Evolutionary conservation across 2,113 vertebrate species (phyloP).

Genomic region (Pao palembangensis): DNA sequence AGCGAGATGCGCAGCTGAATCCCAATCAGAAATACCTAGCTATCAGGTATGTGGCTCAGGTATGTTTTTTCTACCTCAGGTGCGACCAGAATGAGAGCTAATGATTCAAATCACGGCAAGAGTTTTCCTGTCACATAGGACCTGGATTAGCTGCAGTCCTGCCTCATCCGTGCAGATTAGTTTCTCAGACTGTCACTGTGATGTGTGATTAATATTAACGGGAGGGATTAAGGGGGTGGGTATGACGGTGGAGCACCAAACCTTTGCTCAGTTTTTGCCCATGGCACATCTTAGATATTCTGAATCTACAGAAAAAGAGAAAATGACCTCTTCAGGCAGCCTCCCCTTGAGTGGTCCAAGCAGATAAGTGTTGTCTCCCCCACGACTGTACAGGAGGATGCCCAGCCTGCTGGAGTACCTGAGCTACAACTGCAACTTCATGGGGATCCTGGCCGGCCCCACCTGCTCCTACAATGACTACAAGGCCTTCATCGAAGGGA

Average conservation of each 20-base stretch:
- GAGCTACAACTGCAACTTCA: slow-evolving; percentile 99
- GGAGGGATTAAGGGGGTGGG: neutral
- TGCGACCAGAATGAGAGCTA: slow-evolving; percentile 9
- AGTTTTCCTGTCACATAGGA: too few relatives aligned
- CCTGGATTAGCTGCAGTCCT: too few relatives aligned
- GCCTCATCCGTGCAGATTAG: too few relatives aligned
- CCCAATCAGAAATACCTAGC: slow-evolving; percentile 88
- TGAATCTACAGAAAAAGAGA: too few relatives aligned
- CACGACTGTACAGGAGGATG: slow-evolving; percentile 82
- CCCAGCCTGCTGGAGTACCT: slow-evolving; percentile 95
- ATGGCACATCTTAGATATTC: neutral
- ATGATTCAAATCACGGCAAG: too few relatives aligned
- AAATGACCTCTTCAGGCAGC: too few relatives aligned
- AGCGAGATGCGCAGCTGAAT: slow-evolving; percentile 86
- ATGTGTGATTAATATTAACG: slow-evolving; percentile 5
- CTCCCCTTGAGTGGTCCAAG: too few relatives aligned
- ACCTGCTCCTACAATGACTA: slow-evolving; percentile 98
- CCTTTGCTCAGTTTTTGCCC: too few relatives aligned
- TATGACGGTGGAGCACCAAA: too few relatives aligned
- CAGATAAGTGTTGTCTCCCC: too few relatives aligned
- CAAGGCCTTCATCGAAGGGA: slow-evolving; percentile 93
- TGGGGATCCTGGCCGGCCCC: slow-evolving; percentile 96
- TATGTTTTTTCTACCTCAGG: slow-evolving; percentile 70
- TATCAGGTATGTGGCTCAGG: slow-evolving; percentile 87
- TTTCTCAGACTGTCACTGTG: slow-evolving; percentile 18